A percentile compares a stretch with the other conserved stretches of the same genome.
phyloP scores from a whole-genome alignment of 2,797 vertebrate genomes.

The Mergus octosetaceus region DNA sequence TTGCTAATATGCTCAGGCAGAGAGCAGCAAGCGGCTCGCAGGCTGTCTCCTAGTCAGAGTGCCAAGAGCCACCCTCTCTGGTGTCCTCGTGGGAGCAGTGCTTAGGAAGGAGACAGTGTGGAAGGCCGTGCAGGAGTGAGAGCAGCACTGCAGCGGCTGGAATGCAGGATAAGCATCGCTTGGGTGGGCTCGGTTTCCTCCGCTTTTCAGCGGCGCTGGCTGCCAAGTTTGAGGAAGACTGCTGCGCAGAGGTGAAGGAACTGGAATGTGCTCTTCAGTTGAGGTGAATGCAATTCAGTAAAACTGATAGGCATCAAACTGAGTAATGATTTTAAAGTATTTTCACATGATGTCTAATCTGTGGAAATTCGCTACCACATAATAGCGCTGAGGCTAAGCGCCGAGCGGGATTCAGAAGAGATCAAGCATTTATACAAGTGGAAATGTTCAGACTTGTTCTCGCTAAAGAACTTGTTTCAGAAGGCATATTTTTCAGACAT shows the following conservation, averaged over 20 bases:
- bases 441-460: conserved; percentile 65
- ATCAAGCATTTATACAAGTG: conserved; percentile 42
- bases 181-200: conserved; percentile 63
- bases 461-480: conserved; percentile 19
- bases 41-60: background rate
- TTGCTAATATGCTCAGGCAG: background rate
- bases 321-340: conserved; percentile 67
- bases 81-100: conserved; percentile 7
- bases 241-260: background rate
- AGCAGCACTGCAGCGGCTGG: conserved; percentile 16
- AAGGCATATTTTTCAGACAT: conserved; percentile 31
- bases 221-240: conserved; percentile 59
- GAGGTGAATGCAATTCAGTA: conserved; percentile 52
- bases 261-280: conserved; percentile 45
- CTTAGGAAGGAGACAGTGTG: background rate
- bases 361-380: conserved; percentile 68
- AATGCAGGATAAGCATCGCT: conserved; percentile 46
- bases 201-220: background rate
- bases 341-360: conserved; percentile 71
- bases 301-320: conserved; percentile 70
- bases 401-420: conserved; percentile 44
- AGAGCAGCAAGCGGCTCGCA: background rate
- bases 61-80: background rate
- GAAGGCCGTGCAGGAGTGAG: conserved; percentile 4
- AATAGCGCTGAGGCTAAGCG: conserved; percentile 50